These are phyloP conservation scores for Forbesichthys agassizii DNA, from an alignment of 2,113 vertebrate genomes.

Conservation along the genomic window DNA sequence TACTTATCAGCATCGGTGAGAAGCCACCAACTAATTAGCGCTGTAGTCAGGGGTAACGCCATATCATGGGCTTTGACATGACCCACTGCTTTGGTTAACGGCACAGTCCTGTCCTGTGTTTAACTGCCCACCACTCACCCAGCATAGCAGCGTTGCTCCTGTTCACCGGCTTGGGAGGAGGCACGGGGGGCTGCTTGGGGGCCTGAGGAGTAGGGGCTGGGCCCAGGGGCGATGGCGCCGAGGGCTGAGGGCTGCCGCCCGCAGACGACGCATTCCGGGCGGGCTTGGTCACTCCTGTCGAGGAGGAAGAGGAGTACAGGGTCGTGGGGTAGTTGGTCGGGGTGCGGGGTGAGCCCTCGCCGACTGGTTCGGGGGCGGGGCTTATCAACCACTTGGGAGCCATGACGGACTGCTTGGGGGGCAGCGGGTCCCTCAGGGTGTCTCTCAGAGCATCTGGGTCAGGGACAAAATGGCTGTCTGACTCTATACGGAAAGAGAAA, in stretches of 20 bases:
- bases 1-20: too few relatives aligned
- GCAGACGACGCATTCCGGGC: slow-evolving; percentile 78
- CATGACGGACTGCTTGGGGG: slow-evolving; percentile 83
- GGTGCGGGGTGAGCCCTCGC: slow-evolving; percentile 66
- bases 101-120: not conserved
- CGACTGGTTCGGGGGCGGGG: slow-evolving; percentile 75
- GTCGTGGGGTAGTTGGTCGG: slow-evolving; percentile 59
- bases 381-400: slow-evolving; percentile 90
- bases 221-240: slow-evolving; percentile 57
- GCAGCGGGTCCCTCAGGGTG: slow-evolving; percentile 74
- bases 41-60: too few relatives aligned
- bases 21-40: not conserved
- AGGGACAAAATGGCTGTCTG: slow-evolving; percentile 75
- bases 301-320: slow-evolving; percentile 69
- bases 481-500: slow-evolving; percentile 72
- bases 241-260: slow-evolving; percentile 61
- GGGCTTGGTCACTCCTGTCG: slow-evolving; percentile 63
- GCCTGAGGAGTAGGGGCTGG: slow-evolving; percentile 66
- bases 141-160: slow-evolving; percentile 84
- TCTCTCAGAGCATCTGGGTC: slow-evolving; percentile 80
- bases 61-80: not conserved
- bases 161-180: slow-evolving; percentile 92
- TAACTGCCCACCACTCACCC: slow-evolving; percentile 77
- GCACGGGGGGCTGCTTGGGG: slow-evolving; percentile 89
- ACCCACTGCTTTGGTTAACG: not conserved